Evolutionary conservation across 2,113 vertebrate genomes (phyloP).

Genomic region (Dolichallabes microphthalmus): DNA sequence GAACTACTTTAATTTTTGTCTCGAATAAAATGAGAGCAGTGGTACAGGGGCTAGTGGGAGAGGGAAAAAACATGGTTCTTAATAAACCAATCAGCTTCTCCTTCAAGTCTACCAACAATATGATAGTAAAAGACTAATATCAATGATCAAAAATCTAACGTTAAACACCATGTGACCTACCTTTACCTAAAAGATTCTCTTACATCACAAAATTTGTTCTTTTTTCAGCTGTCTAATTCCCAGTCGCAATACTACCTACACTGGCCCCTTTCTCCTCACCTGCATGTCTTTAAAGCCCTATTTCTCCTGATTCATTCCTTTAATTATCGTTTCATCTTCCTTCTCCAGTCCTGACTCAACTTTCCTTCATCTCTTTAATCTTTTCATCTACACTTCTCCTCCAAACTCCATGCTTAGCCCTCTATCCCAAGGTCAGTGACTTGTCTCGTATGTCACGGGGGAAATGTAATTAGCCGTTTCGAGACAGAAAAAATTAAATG

Average conservation of each 20-base stretch:
- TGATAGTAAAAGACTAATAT: background rate
- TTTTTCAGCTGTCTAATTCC: background rate
- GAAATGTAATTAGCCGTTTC: constrained; percentile 37
- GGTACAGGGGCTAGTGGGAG: background rate
- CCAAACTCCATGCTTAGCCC: background rate
- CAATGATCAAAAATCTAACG: background rate
- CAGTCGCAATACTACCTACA: background rate
- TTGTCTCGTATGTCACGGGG: background rate
- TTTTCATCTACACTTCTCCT: constrained; percentile 8
- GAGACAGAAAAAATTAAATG: background rate
- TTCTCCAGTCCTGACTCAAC: constrained; percentile 2
- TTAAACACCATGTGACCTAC: background rate
- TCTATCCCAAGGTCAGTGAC: constrained; percentile 11
- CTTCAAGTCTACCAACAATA: background rate
- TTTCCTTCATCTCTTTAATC: constrained; percentile 23
- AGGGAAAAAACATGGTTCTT: too few relatives aligned
- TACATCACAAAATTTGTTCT: background rate
- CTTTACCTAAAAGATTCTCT: background rate
- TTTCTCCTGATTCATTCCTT: constrained; percentile 17
- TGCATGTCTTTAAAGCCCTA: constrained; percentile 15
- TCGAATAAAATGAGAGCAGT: background rate
- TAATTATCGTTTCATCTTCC: constrained; percentile 30
- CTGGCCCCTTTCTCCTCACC: constrained; percentile 3
- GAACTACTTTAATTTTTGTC: background rate
- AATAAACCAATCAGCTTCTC: background rate